These are phyloP conservation scores for Montifringilla adamsi DNA, from an alignment of 2,113 vertebrate genomes.

Conservation along the genomic window DNA sequence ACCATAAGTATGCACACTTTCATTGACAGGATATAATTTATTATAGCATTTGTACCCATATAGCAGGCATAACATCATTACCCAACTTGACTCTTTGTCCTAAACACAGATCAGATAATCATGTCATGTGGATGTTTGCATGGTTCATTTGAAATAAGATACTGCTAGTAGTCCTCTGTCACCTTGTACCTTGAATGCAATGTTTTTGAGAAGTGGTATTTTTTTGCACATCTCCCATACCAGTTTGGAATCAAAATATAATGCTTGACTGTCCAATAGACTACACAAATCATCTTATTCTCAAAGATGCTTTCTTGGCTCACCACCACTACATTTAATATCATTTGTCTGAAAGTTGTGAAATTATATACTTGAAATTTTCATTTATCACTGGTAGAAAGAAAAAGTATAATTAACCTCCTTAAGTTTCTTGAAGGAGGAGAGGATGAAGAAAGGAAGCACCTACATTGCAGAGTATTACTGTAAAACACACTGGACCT, in stretches of 20 bases:
- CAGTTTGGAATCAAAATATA: not conserved
- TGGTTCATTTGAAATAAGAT: not conserved
- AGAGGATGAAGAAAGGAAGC: not conserved
- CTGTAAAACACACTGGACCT: not conserved
- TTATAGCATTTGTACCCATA: not conserved
- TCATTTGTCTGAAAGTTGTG: not conserved
- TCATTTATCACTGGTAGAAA: not conserved
- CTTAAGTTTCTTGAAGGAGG: not conserved
- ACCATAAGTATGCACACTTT: not conserved
- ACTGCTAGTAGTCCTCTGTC: not conserved
- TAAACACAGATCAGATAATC: not conserved
- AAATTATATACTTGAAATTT: not conserved
- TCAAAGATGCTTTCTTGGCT: not conserved
- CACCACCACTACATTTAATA: fast-evolving
- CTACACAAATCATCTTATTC: not conserved
- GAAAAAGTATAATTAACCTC: not conserved
- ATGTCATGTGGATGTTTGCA: not conserved
- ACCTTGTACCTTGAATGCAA: not conserved
- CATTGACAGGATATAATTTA: not conserved
- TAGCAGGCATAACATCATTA: not conserved
- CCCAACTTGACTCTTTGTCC: not conserved
- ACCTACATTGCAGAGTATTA: not conserved
- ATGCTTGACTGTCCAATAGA: not conserved
- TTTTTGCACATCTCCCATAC: not conserved
- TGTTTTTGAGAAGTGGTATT: not conserved